Percentiles rank a stretch among this genome's conserved stretches.
Conservation (phyloP, 2,113 vertebrate species). For the Gnathonemus echidnorhynchus region DNA sequence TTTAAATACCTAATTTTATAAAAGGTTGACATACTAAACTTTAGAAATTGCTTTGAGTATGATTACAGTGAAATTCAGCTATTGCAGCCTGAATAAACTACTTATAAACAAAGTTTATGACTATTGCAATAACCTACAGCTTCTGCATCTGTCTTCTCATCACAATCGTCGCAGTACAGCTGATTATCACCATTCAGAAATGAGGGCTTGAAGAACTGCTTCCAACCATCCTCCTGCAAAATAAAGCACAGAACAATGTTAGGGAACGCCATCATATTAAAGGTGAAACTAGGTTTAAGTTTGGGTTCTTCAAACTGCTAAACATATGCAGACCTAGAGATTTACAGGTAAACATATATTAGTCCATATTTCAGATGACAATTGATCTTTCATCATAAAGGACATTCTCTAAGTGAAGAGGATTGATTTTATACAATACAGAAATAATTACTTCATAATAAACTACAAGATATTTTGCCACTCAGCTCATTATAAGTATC, state of each 20-base stretch:
- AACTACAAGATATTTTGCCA: background rate
- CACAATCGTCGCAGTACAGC: slow-evolving; percentile 50
- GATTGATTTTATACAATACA: background rate
- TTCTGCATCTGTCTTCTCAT: slow-evolving; percentile 41
- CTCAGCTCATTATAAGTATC: too few species aligned
- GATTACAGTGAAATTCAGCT: background rate
- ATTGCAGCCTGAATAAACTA: background rate
- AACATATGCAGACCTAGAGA: background rate
- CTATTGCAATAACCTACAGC: slow-evolving; percentile 41
- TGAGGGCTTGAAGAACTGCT: slow-evolving; percentile 31
- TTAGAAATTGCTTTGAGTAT: background rate
- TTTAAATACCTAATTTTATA: too few species aligned
- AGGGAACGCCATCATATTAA: background rate
- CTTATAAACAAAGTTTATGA: background rate
- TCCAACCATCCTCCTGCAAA: slow-evolving; percentile 35
- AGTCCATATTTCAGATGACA: background rate
- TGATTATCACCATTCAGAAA: slow-evolving; percentile 43
- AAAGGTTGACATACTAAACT: too few species aligned
- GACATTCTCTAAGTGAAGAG: background rate
- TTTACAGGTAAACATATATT: background rate
- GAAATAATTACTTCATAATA: background rate
- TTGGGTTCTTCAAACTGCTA: background rate
- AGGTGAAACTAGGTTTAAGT: background rate
- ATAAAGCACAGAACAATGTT: background rate
- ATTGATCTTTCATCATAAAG: background rate